Evolutionary conservation across 2,888 invertebrate species (phyloP).

Genomic region (Acronicta psi): DNA sequence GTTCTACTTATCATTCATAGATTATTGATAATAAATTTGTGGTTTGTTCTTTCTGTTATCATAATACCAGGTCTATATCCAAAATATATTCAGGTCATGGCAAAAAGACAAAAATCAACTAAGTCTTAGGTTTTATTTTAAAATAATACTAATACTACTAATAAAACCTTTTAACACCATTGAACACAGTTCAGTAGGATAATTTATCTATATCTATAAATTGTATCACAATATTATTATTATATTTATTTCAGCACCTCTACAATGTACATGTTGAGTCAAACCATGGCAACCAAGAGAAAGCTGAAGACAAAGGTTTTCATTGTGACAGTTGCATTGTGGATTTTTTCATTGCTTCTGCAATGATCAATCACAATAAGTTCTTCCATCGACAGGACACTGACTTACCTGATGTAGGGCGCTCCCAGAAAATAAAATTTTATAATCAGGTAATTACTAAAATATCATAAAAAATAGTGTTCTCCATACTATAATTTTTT

Average conservation of each 20-base stretch:
- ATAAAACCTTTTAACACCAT: no score
- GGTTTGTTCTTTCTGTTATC: neutral
- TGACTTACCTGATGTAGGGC: slow-evolving; percentile 77
- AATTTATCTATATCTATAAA: no score
- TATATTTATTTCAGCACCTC: slow-evolving; percentile 81
- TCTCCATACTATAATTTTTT: no score
- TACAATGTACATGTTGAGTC: slow-evolving; percentile 88
- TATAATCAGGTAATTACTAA: slow-evolving; percentile 70
- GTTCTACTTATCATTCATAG: slow-evolving; percentile 45
- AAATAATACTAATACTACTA: no score
- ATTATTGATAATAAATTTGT: slow-evolving; percentile 34
- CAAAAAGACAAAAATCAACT: no score
- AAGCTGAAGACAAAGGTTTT: slow-evolving; percentile 64
- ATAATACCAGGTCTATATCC: neutral
- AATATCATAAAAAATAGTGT: neutral
- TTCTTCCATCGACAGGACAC: slow-evolving; percentile 83
- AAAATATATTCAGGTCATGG: neutral
- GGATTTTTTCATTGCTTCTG: slow-evolving; percentile 87
- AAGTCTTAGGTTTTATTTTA: no score
- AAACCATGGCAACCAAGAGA: slow-evolving; percentile 74
- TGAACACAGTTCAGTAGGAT: no score
- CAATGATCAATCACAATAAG: slow-evolving; percentile 89
- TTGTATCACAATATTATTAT: no score
- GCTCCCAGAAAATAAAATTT: slow-evolving; percentile 79
- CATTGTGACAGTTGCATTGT: slow-evolving; percentile 89